Percentiles rank a stretch among this genome's conserved stretches.
Evolutionary conservation across 2,113 vertebrate species (phyloP).

Genomic region (Ctenomys sociabilis): DNA sequence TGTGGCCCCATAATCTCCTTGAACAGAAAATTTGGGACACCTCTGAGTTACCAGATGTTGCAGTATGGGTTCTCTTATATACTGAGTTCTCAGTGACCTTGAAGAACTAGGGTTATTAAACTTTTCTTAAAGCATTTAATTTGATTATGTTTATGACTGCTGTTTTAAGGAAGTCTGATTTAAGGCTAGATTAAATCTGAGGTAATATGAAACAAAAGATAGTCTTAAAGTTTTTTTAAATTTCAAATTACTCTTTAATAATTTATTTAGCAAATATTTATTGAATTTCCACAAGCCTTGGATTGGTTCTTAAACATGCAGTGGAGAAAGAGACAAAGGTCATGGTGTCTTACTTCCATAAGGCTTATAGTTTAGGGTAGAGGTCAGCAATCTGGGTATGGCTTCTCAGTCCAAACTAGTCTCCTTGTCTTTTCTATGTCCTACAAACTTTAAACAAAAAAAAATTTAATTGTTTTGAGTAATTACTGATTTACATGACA

Average conservation of each 20-base stretch:
- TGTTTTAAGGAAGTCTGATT: neutral
- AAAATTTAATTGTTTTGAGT: neutral
- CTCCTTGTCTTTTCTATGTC: neutral
- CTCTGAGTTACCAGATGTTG: too few relatives aligned
- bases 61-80: too few relatives aligned
- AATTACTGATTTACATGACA: neutral
- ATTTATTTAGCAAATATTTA: neutral
- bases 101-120: neutral
- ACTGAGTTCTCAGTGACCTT: too few relatives aligned
- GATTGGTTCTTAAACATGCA: neutral
- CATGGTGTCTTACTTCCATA: neutral
- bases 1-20: too few relatives aligned
- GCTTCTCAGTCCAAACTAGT: neutral
- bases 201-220: neutral
- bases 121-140: neutral
- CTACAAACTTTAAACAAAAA: neutral
- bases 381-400: neutral
- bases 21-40: too few relatives aligned
- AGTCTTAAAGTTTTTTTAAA: neutral
- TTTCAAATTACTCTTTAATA: neutral
- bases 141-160: neutral
- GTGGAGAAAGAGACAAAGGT: neutral
- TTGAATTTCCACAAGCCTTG: neutral
- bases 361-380: neutral
- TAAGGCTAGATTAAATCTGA: neutral